Evolutionary conservation across 2,113 vertebrate species (phyloP), one percentile per base, ranked within the genome.

Genomic region (Jacana jacana): DNA sequence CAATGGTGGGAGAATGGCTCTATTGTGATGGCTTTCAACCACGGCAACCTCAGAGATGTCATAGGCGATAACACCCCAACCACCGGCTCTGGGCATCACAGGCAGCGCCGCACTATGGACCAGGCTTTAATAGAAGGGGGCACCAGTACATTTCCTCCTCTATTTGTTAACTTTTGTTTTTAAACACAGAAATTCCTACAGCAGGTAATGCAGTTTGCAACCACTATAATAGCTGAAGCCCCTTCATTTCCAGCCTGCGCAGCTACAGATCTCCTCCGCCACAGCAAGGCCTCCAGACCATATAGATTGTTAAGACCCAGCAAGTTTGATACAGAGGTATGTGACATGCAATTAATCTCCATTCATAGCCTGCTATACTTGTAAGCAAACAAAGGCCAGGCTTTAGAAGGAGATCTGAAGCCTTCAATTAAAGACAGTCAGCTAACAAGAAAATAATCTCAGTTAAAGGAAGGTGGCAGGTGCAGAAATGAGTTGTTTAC

Each of bases 331-430:
- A 94, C 89, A 81, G 91, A 89, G 94, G 92, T 92, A 57, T 82
- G 96, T 97, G 98, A 98, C 97, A 97, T 18, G 86, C 97, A 94
- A 98, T 98, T 98, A 98, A 98, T 98, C 97, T 98, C 98, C 97
- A 98, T 98, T 97, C 97, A 97, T 94, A 91, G 92, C 95, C 96
- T 95, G 97, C 95, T 97, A 85, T 89, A 71, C 94, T 86, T 98
- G 98, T 97, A 98, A 98, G 97, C 96, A 92, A 92, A 95, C 91
- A 96, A 97, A 97, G 96, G 93, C 95, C 95, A 94, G 80, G 94
- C 95, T 94, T 93, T 96, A 89, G 95, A 92, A 96, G 94, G 91
- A 93, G 96, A 98, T 97, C 98, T 97, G 97, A 98, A 98, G 95
- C 95, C 97, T 97, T 97, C 98, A 98, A 98, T 98, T 98, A 98